A percentile compares a stretch with the other conserved stretches of the same genome.
These are phyloP conservation scores for Chaenocephalus aceratus DNA, from an alignment of 2,113 vertebrate species.

Conservation along the genomic window DNA sequence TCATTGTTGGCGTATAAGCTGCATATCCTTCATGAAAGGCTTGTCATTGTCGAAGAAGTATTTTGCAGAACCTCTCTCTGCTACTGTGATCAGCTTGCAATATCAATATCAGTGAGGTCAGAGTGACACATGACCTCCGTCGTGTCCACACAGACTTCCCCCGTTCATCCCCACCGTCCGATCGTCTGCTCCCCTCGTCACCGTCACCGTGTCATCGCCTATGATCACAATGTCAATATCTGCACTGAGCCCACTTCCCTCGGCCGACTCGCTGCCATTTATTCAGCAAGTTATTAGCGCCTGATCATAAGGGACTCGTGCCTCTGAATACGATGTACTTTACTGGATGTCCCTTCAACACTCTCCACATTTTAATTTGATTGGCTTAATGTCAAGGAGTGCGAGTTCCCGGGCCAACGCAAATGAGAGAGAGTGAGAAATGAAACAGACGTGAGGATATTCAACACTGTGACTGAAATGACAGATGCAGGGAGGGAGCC, in stretches of 20 bases:
- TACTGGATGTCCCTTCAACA: conserved; percentile 40
- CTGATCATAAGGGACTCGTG: conserved; percentile 51
- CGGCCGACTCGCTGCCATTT: conserved; percentile 54
- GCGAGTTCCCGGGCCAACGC: conserved; percentile 19
- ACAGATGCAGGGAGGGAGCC: conserved; percentile 71
- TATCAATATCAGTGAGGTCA: conserved; percentile 6
- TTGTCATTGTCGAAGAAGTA: too few relatives aligned
- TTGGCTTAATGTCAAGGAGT: conserved; percentile 57
- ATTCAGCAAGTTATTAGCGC: conserved; percentile 68
- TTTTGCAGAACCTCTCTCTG: neutral
- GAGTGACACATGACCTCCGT: conserved; percentile 17
- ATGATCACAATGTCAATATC: conserved; percentile 75
- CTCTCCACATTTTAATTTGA: conserved; percentile 55
- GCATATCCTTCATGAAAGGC: too few relatives aligned
- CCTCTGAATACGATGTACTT: conserved; percentile 48
- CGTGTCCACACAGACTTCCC: conserved; percentile 51
- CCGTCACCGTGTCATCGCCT: conserved; percentile 57
- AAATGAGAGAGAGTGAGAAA: conserved; percentile 76
- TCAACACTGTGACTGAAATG: conserved; percentile 69
- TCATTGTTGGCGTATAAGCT: too few relatives aligned
- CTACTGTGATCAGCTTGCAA: conserved; percentile 2
- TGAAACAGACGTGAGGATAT: conserved; percentile 64
- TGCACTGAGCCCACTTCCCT: conserved; percentile 48
- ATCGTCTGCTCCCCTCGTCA: neutral
- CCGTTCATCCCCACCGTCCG: conserved; percentile 18